Evolutionary conservation across 53 echinoderm and acorn worm genomes (phyloP).

Genomic region (Paracentrotus lividus): DNA sequence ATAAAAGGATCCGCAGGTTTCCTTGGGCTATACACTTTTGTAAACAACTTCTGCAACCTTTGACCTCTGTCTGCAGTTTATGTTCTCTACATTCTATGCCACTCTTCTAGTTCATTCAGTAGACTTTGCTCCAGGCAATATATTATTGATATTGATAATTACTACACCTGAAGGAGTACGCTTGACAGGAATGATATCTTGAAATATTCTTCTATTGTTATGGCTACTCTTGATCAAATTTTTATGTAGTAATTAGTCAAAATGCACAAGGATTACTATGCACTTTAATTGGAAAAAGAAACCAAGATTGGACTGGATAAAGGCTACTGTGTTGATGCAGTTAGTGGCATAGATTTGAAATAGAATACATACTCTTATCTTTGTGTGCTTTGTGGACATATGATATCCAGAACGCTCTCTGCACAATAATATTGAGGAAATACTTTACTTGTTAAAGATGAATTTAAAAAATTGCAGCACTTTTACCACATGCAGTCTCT

Average conservation of each 20-base stretch:
- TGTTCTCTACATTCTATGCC: background rate
- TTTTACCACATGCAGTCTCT: constrained; percentile 10
- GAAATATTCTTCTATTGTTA: background rate
- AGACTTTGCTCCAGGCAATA: background rate
- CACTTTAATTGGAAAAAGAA: background rate
- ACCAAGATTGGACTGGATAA: background rate
- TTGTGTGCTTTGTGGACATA: background rate
- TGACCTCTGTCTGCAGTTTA: constrained; percentile 24
- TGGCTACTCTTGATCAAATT: background rate
- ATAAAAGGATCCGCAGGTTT: background rate
- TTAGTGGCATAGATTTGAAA: background rate
- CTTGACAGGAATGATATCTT: background rate
- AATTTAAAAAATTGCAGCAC: constrained; percentile 46
- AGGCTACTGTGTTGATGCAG: background rate
- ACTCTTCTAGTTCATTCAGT: background rate
- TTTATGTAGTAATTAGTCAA: background rate
- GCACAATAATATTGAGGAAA: constrained; percentile 29
- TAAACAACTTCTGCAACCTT: background rate
- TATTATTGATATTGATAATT: background rate
- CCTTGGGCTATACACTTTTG: background rate
- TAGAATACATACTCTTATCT: background rate
- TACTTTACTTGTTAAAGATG: constrained; percentile 4
- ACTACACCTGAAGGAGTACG: background rate
- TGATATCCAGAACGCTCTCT: constrained; percentile 29
- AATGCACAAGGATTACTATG: constrained; percentile 1